A percentile compares a stretch with the other conserved stretches of the same genome.
Conservation (phyloP, 2,113 vertebrate species). For the Ageneiosus marmoratus region DNA sequence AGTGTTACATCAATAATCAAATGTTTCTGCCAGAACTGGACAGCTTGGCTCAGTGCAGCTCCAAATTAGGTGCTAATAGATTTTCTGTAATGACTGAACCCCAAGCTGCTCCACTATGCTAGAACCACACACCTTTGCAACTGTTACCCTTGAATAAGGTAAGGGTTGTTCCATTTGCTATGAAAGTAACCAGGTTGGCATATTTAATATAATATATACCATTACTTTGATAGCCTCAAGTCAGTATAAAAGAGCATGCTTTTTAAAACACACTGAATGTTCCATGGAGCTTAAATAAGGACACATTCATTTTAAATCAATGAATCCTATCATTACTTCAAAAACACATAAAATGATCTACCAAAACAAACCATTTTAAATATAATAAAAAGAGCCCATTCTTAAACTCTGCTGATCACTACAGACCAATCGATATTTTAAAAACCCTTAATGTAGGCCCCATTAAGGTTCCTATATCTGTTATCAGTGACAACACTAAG, state of each 20-base stretch:
- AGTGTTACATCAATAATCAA: constrained; percentile 16
- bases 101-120: neutral
- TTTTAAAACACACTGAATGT: neutral
- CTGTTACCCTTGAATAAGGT: neutral
- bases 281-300: constrained; percentile 1
- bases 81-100: neutral
- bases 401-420: constrained; percentile 2
- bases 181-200: neutral
- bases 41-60: constrained; percentile 15
- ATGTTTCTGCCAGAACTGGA: neutral
- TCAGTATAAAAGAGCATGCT: neutral
- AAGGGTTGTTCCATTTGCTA: neutral
- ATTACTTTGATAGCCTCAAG: neutral
- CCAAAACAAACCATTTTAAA: neutral
- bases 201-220: neutral
- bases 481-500: neutral
- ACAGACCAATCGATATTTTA: constrained; percentile 13
- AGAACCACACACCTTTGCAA: neutral
- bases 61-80: neutral
- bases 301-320: neutral
- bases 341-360: neutral
- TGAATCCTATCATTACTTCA: neutral
- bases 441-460: constrained; percentile 11
- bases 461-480: neutral
- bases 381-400: neutral